Percentiles rank a stretch among this genome's conserved stretches.
phyloP scores from a whole-genome alignment of 2,797 vertebrate species.

The Hephaestus fuliginosus region DNA sequence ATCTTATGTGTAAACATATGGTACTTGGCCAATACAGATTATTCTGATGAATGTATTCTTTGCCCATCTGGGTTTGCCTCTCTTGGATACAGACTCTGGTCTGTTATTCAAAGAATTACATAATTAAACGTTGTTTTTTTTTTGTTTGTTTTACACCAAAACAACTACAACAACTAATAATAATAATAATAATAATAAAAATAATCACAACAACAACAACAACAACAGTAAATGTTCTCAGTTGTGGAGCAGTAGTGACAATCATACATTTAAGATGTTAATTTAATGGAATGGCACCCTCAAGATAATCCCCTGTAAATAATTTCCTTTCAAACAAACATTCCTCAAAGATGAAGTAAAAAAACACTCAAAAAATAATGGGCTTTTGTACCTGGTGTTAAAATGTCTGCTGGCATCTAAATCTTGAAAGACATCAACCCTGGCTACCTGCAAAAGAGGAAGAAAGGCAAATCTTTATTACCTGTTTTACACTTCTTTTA shows the following conservation, averaged over 20 bases:
- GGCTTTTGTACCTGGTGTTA: conserved; percentile 41
- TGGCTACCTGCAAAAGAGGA: conserved; percentile 42
- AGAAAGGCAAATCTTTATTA: background rate
- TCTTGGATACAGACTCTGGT: background rate
- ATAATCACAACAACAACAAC: too few relatives aligned
- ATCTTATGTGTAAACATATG: too few relatives aligned
- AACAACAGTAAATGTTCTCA: background rate
- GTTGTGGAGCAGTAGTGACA: background rate
- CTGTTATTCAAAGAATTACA: too few relatives aligned
- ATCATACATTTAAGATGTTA: background rate
- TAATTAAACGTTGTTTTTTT: too few relatives aligned
- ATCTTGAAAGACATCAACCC: conserved; percentile 10
- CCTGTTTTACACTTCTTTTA: background rate
- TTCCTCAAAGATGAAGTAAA: background rate
- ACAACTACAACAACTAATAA: too few relatives aligned
- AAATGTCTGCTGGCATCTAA: background rate
- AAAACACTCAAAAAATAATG: background rate
- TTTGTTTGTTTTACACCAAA: too few relatives aligned
- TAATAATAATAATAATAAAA: too few relatives aligned
- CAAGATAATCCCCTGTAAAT: background rate
- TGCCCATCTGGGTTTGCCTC: too few relatives aligned
- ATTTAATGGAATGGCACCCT: background rate
- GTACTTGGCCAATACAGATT: too few relatives aligned
- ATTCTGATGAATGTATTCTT: too few relatives aligned
- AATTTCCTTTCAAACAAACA: background rate